Percentiles rank a stretch among this genome's conserved stretches.
These are phyloP conservation scores for Crotalus helleri DNA, from an alignment of 2,113 vertebrate species.

Conservation along the genomic window DNA sequence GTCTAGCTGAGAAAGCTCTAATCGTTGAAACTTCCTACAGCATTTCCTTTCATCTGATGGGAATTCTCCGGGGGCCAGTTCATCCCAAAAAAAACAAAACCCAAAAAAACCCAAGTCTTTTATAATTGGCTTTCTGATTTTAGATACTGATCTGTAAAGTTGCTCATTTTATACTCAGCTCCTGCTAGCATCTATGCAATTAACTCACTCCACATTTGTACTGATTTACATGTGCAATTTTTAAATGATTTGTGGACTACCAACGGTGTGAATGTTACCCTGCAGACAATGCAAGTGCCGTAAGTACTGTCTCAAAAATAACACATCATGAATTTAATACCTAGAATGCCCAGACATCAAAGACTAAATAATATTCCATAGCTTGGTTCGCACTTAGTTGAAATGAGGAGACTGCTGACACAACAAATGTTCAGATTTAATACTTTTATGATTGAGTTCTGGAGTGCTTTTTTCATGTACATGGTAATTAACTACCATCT, in stretches of 20 bases:
- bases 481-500: neutral
- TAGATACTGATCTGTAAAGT: neutral
- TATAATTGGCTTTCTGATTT: neutral
- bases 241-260: neutral
- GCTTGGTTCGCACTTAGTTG: neutral
- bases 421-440: neutral
- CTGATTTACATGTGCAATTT: neutral
- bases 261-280: neutral
- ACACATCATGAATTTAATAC: neutral
- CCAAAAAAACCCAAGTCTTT: neutral
- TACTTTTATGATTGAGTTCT: neutral
- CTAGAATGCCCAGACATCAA: neutral
- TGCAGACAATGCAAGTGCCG: neutral
- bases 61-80: neutral
- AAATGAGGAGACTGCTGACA: neutral
- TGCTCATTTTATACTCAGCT: neutral
- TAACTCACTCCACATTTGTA: neutral
- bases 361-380: neutral
- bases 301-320: neutral
- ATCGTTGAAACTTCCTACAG: neutral
- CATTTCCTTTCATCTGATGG: neutral
- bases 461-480: neutral
- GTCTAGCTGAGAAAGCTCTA: neutral
- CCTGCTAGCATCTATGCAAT: neutral
- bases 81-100: neutral